phyloP scores from a whole-genome alignment of 1,140 invertebrate species.

The Calycopis cecrops region DNA sequence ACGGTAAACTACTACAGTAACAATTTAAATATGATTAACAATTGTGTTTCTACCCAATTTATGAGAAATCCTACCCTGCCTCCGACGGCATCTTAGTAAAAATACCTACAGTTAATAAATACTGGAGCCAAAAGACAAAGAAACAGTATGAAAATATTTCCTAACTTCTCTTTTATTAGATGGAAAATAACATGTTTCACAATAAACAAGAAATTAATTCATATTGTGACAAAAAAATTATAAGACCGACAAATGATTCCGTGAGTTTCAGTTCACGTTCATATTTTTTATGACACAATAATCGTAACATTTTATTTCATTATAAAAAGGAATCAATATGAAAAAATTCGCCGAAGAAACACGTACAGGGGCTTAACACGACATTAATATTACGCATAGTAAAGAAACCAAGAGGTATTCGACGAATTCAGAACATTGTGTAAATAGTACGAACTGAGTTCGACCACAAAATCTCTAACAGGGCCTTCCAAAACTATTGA shows the following conservation, averaged over 20 bases:
- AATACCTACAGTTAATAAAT: too few species aligned
- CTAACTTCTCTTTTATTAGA: too few species aligned
- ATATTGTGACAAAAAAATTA: neutral
- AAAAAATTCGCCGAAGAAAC: conserved; percentile 35
- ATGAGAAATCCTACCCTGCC: too few species aligned
- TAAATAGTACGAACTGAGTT: conserved; percentile 56
- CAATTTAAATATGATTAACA: too few species aligned
- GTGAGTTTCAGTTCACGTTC: neutral
- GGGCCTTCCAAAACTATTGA: conserved; percentile 71
- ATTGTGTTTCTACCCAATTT: too few species aligned
- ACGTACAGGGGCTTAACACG: conserved; percentile 48
- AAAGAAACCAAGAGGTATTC: conserved; percentile 63
- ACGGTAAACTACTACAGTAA: too few species aligned
- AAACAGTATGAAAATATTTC: too few species aligned
- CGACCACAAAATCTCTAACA: conserved; percentile 67
- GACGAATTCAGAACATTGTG: conserved; percentile 48
- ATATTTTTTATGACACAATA: conserved; percentile 14
- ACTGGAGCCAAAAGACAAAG: too few species aligned
- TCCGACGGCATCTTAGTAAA: too few species aligned
- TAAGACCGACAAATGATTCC: neutral
- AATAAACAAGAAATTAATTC: neutral
- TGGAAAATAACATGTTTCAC: too few species aligned
- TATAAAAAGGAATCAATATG: conserved; percentile 19
- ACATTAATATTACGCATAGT: conserved; percentile 40
- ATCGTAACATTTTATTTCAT: conserved; percentile 29